Percentiles rank a stretch among this genome's conserved stretches.
Evolutionary conservation across 2,888 invertebrate genomes (phyloP).

Genomic region (Strigamia transsilvanica): DNA sequence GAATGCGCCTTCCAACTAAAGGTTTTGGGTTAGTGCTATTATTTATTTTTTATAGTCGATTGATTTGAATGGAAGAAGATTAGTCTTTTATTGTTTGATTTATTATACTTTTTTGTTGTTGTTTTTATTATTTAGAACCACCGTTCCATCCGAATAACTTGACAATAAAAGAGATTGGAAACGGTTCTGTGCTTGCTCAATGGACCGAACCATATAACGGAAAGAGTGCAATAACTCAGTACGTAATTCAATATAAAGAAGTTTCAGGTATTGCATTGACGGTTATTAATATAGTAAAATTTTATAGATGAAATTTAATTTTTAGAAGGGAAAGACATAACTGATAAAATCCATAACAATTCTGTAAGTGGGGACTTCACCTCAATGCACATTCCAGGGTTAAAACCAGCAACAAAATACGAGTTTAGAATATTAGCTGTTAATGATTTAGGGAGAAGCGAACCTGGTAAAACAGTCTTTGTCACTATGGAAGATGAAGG

Average conservation of each 20-base stretch:
- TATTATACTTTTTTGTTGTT: not conserved
- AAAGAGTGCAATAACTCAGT: slow-evolving; percentile 87
- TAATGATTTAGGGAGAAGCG: slow-evolving; percentile 90
- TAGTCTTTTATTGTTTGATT: not conserved
- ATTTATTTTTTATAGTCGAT: not conserved
- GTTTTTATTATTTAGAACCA: slow-evolving; percentile 64
- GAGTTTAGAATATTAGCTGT: slow-evolving; percentile 91
- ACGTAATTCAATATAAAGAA: slow-evolving; percentile 85
- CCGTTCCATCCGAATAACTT: slow-evolving; percentile 89
- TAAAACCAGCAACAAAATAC: slow-evolving; percentile 90
- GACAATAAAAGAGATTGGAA: slow-evolving; percentile 88
- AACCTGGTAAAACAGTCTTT: slow-evolving; percentile 89
- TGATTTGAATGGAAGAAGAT: not conserved
- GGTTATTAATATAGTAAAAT: not conserved
- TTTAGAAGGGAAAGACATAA: slow-evolving; percentile 25
- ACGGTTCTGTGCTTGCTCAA: slow-evolving; percentile 85
- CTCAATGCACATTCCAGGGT: slow-evolving; percentile 66
- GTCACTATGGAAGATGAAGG: slow-evolving; percentile 95
- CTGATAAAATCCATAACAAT: not conserved
- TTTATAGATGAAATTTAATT: not conserved
- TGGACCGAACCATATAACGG: slow-evolving; percentile 94
- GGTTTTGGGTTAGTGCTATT: slow-evolving; percentile 24
- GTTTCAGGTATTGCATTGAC: slow-evolving; percentile 29
- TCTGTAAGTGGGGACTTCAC: slow-evolving; percentile 6
- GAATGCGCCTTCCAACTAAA: slow-evolving; percentile 69